These are phyloP conservation scores for Elysia crispata DNA, from an alignment of 2,888 invertebrate genomes.

Conservation along the genomic window DNA sequence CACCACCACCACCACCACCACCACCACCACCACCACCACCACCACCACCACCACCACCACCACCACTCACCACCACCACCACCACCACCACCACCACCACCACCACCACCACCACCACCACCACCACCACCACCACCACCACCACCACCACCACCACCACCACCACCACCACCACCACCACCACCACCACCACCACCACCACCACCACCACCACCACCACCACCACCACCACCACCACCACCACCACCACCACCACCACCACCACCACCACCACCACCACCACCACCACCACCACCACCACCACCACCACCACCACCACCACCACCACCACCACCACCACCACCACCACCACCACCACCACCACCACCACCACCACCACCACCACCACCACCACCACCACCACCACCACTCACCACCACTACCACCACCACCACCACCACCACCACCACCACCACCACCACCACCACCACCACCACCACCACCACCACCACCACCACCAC, in stretches of 20 bases:
- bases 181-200: too few relatives aligned
- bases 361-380: constrained; percentile 13
- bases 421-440: constrained; percentile 33
- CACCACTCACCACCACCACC: background rate
- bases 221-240: constrained; percentile 29
- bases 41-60: background rate
- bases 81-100: too few relatives aligned
- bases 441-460: constrained; percentile 33
- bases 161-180: too few relatives aligned
- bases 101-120: too few relatives aligned
- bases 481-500: background rate
- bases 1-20: too few relatives aligned
- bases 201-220: constrained; percentile 32
- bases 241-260: constrained; percentile 36
- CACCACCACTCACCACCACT: constrained; percentile 36
- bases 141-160: too few relatives aligned
- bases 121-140: too few relatives aligned
- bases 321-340: constrained; percentile 33
- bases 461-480: constrained; percentile 25
- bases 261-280: constrained; percentile 21
- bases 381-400: constrained; percentile 28
- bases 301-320: constrained; percentile 29
- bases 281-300: constrained; percentile 26
- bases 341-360: background rate
- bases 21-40: too few relatives aligned